These are phyloP conservation scores for Heptranchias perlo DNA, from an alignment of 2,113 vertebrate genomes.

Conservation along the genomic window DNA sequence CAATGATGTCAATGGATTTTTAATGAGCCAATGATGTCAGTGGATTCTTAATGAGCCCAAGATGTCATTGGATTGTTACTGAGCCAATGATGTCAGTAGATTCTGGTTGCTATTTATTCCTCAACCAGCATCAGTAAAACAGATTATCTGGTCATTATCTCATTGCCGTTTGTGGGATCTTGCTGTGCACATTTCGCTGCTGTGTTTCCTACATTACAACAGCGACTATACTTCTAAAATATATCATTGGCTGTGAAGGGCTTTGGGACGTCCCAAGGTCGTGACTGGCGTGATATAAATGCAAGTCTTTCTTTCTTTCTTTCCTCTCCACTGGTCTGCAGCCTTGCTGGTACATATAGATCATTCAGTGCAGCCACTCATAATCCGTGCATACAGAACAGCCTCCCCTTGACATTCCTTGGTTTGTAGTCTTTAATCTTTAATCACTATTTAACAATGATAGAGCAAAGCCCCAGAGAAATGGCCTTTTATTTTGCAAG, in stretches of 20 bases:
- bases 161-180: neutral
- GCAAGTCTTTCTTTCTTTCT: neutral
- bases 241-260: neutral
- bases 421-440: neutral
- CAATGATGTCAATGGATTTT: neutral
- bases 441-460: neutral
- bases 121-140: neutral
- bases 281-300: neutral
- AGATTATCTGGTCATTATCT: neutral
- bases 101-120: neutral
- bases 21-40: too few relatives aligned
- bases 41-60: too few relatives aligned
- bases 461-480: neutral
- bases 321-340: neutral
- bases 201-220: neutral
- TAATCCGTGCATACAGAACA: neutral
- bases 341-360: neutral
- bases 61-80: neutral
- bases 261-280: neutral
- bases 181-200: neutral
- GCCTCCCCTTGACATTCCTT: neutral
- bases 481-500: too few relatives aligned
- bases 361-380: neutral
- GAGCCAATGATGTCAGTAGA: neutral
- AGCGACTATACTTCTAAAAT: neutral